These are phyloP conservation scores for Zoanthus sansibaricus DNA, from an alignment of 92 coral and sea anemone genomes.

Conservation along the genomic window DNA sequence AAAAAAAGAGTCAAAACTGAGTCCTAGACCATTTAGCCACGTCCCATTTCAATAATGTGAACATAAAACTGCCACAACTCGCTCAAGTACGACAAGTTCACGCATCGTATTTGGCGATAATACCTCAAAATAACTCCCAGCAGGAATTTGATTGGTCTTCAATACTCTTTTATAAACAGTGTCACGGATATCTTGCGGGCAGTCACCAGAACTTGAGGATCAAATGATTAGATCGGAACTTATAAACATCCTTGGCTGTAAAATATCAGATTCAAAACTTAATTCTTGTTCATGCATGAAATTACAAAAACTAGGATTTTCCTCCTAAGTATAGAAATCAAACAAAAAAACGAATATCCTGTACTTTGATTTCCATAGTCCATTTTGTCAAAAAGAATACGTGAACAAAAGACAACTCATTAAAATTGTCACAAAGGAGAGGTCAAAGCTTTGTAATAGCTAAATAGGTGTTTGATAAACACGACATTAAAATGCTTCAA, in stretches of 20 bases:
- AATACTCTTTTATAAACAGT: constrained; percentile 1
- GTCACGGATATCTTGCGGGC: constrained; percentile 19
- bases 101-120: constrained; percentile 7
- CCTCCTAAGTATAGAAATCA: background rate
- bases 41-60: background rate
- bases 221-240: constrained; percentile 5
- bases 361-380: background rate
- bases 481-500: background rate
- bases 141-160: constrained; percentile 43
- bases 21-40: background rate
- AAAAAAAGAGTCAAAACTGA: background rate
- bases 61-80: background rate
- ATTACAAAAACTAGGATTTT: background rate
- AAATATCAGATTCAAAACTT: background rate
- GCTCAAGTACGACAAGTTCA: background rate
- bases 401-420: constrained; percentile 15
- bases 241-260: background rate
- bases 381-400: background rate
- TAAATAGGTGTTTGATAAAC: background rate
- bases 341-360: background rate
- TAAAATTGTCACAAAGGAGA: background rate
- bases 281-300: background rate
- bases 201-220: constrained; percentile 2
- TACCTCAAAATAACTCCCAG: constrained; percentile 29
- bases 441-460: constrained; percentile 26